Conservation (phyloP, 2,797 vertebrate species). For the Acipenser ruthenus region DNA sequence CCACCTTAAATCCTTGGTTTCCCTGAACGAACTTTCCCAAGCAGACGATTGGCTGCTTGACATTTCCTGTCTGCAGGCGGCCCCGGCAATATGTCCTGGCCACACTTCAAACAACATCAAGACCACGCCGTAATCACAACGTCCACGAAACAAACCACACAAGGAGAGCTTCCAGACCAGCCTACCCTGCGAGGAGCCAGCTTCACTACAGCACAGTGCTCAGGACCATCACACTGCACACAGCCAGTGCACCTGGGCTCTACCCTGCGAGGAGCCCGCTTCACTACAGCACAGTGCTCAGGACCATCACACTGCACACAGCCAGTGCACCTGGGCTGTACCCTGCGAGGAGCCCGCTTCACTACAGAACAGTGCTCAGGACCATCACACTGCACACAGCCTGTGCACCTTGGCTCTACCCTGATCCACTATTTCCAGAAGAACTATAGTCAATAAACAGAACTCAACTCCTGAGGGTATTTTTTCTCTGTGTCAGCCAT, state of each 20-base stretch:
- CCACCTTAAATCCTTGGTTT: background rate
- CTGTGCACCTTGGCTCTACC: background rate
- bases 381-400: background rate
- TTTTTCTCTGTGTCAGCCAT: too few relatives aligned
- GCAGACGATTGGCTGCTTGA: background rate
- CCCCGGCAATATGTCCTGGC: slow-evolving; percentile 11
- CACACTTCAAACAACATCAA: slow-evolving; percentile 13
- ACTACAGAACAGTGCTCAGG: too few relatives aligned
- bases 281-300: too few relatives aligned
- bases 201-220: too few relatives aligned
- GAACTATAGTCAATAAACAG: too few relatives aligned
- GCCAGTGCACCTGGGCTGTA: too few relatives aligned
- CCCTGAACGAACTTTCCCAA: slow-evolving; percentile 4
- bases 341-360: too few relatives aligned
- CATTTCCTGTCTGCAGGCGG: background rate
- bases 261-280: too few relatives aligned
- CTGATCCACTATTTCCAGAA: too few relatives aligned
- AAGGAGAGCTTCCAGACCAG: background rate
- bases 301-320: background rate
- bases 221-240: too few relatives aligned
- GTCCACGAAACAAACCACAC: background rate
- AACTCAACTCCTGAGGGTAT: too few relatives aligned
- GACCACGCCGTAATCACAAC: background rate
- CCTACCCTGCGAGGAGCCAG: background rate
- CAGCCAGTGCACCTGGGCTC: too few relatives aligned